A percentile compares a stretch with the other conserved stretches of the same genome.
Evolutionary conservation across 2,797 vertebrate species (phyloP).

Genomic region (Xyrichtys novacula): DNA sequence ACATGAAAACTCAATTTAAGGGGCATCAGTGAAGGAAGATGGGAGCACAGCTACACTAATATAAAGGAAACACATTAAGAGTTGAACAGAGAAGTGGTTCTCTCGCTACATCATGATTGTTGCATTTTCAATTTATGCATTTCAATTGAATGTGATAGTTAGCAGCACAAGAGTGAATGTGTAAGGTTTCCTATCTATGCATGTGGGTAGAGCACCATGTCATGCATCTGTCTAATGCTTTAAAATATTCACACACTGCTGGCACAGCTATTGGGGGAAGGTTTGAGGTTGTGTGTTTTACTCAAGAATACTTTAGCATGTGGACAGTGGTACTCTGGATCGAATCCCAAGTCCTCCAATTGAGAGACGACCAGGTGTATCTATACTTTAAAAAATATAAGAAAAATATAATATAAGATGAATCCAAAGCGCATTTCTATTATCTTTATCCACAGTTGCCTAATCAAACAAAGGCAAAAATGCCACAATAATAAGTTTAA

Average conservation of each 20-base stretch:
- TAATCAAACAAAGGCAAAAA: too few species aligned
- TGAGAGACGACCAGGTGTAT: too few species aligned
- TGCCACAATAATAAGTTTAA: too few species aligned
- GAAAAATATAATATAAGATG: too few species aligned
- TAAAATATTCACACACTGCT: constrained; percentile 41
- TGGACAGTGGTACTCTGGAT: too few species aligned
- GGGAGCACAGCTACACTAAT: constrained; percentile 38
- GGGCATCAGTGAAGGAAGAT: constrained; percentile 33
- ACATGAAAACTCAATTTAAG: constrained; percentile 76
- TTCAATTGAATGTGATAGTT: constrained; percentile 34
- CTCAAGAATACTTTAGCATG: too few species aligned
- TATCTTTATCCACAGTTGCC: too few species aligned
- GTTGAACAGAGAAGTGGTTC: constrained; percentile 64
- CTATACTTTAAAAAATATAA: too few species aligned
- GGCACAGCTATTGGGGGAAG: too few species aligned
- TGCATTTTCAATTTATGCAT: constrained; percentile 45
- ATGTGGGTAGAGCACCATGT: constrained; percentile 14
- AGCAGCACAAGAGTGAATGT: constrained; percentile 12
- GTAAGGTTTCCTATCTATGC: constrained; percentile 10
- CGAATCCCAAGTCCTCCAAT: too few species aligned
- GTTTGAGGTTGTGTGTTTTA: too few species aligned
- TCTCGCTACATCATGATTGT: constrained; percentile 43
- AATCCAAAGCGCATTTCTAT: too few species aligned
- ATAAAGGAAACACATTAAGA: constrained; percentile 70
- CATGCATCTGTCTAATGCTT: constrained; percentile 30